These are phyloP conservation scores for Diogma glabrata DNA, from an alignment of 2,888 invertebrate genomes.

Conservation along the genomic window DNA sequence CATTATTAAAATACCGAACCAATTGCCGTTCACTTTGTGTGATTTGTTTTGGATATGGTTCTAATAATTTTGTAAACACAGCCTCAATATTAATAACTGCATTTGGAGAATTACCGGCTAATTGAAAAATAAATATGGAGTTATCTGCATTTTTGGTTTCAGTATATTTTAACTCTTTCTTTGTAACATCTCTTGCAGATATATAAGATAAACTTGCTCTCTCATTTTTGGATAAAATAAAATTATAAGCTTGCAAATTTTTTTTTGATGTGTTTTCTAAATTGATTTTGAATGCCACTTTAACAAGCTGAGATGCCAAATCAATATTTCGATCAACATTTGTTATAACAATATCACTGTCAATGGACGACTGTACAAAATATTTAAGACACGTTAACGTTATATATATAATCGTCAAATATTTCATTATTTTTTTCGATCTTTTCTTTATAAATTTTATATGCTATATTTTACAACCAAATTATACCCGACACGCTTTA, in stretches of 20 bases:
- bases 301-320: conserved; percentile 78
- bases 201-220: conserved; percentile 61
- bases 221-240: conserved; percentile 47
- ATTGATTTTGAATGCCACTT: conserved; percentile 65
- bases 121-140: conserved; percentile 43
- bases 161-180: conserved; percentile 44
- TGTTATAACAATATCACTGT: conserved; percentile 51
- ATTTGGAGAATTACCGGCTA: conserved; percentile 34
- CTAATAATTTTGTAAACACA: conserved; percentile 61
- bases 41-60: conserved; percentile 79
- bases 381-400: no score
- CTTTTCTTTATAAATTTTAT: no score
- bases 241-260: conserved; percentile 55
- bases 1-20: conserved; percentile 74
- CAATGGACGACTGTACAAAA: conserved; percentile 24
- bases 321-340: conserved; percentile 82
- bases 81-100: conserved; percentile 46
- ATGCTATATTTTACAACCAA: no score
- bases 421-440: no score
- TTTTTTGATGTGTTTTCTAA: conserved; percentile 72
- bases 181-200: conserved; percentile 51
- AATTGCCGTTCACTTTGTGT: conserved; percentile 89
- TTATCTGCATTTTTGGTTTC: conserved; percentile 43
- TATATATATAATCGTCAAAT: no score
- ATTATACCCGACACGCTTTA: no score